These are phyloP conservation scores for Gnatocerus cornutus DNA, from an alignment of 2,888 invertebrate genomes.

Conservation along the genomic window DNA sequence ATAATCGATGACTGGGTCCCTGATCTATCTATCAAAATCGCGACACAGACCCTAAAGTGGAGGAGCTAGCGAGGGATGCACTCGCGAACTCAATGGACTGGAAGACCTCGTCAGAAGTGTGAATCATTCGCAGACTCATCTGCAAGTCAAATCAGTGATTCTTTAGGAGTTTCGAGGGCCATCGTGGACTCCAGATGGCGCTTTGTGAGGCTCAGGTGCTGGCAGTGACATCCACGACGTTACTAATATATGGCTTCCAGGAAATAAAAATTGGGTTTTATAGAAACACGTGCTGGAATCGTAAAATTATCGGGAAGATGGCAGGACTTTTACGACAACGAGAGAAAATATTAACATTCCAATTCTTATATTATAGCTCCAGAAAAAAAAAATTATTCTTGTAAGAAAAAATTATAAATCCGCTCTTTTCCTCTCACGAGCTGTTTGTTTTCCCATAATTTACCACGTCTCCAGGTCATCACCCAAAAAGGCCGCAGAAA, in stretches of 20 bases:
- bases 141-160: conserved; percentile 66
- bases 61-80: conserved; percentile 40
- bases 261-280: too few relatives aligned
- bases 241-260: conserved; percentile 17
- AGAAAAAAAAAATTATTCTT: too few relatives aligned
- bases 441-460: conserved; percentile 27
- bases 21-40: conserved; percentile 41
- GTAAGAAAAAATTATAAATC: too few relatives aligned
- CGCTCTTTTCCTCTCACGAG: not conserved
- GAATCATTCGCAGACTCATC: conserved; percentile 67
- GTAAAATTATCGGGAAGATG: not conserved
- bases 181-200: conserved; percentile 52
- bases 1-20: conserved; percentile 9
- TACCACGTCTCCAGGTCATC: conserved; percentile 8
- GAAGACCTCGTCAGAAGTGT: conserved; percentile 65
- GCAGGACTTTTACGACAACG: too few relatives aligned
- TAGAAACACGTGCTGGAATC: not conserved
- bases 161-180: conserved; percentile 62
- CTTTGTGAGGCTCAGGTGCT: conserved; percentile 45
- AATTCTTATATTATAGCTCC: too few relatives aligned
- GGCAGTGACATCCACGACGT: conserved; percentile 25
- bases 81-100: conserved; percentile 62
- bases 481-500: conserved; percentile 19
- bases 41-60: conserved; percentile 16
- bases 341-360: too few relatives aligned